phyloP scores from a whole-genome alignment of 2,888 invertebrate species.

The Prosopocoilus inquinatus region DNA sequence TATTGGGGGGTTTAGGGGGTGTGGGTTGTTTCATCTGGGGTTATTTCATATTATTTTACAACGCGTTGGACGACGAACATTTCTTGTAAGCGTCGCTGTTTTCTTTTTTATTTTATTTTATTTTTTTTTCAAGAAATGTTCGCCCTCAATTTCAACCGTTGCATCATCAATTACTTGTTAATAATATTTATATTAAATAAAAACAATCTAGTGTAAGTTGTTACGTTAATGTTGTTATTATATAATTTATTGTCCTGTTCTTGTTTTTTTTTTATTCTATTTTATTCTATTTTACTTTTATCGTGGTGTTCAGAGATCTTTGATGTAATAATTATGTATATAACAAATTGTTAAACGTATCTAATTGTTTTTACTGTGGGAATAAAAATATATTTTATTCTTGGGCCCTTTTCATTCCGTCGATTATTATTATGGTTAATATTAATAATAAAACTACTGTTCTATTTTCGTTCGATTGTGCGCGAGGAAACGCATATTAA shows the following conservation, averaged over 20 bases:
- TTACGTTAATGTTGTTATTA: constrained; percentile 1
- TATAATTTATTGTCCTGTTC: background rate
- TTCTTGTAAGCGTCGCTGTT: too few species aligned
- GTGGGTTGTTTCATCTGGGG: background rate
- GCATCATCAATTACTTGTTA: too few species aligned
- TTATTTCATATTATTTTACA: background rate
- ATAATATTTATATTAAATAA: too few species aligned
- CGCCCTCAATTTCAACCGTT: too few species aligned
- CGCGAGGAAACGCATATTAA: background rate
- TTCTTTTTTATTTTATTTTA: too few species aligned
- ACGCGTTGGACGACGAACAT: background rate
- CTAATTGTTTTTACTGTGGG: background rate
- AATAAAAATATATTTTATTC: background rate
- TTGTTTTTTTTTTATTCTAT: background rate
- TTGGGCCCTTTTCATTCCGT: background rate
- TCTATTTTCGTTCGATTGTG: background rate
- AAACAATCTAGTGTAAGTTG: background rate
- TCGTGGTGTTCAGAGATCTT: constrained; percentile 13
- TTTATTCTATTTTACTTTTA: constrained; percentile 3
- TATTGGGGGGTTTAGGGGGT: background rate
- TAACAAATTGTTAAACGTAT: background rate
- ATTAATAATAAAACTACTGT: background rate
- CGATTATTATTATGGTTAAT: background rate
- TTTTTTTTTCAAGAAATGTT: too few species aligned
- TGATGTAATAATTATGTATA: background rate